These are phyloP conservation scores for Philopotamus ludificatus DNA, from an alignment of 1,140 invertebrate species.

Conservation along the genomic window DNA sequence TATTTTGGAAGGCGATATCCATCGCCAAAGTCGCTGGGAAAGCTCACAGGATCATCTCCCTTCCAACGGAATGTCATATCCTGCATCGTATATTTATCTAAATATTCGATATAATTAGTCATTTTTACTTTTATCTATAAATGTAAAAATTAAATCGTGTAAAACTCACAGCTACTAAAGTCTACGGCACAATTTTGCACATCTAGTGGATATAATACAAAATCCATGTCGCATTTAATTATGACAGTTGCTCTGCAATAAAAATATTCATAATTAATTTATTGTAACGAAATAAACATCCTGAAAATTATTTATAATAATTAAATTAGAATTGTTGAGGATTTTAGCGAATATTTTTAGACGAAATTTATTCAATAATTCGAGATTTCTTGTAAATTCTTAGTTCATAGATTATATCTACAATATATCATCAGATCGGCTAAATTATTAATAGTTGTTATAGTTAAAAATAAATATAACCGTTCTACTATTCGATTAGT, in stretches of 20 bases:
- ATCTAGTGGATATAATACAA: conserved; percentile 61
- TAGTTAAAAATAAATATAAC: no score
- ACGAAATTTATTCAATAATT: no score
- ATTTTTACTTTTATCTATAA: conserved; percentile 10
- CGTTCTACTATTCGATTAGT: no score
- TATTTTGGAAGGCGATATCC: conserved; percentile 61
- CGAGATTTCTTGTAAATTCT: no score
- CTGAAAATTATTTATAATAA: no score
- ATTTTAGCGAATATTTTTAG: no score
- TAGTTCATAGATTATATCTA: no score
- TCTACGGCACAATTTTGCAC: conserved; percentile 62
- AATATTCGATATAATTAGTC: no score
- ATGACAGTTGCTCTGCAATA: conserved; percentile 60
- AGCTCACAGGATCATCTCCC: conserved; percentile 54
- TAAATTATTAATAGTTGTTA: no score
- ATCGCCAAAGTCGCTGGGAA: conserved; percentile 54
- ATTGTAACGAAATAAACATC: no score
- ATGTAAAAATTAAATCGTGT: not conserved
- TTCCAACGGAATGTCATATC: conserved; percentile 61
- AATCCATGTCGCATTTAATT: conserved; percentile 64
- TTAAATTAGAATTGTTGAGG: no score
- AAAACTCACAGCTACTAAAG: conserved; percentile 62
- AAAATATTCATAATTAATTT: conserved; percentile 35
- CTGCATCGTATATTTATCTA: conserved; percentile 60
- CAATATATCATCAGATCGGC: no score